Conservation (phyloP, 2,113 vertebrate species). For the Phoxinus phoxinus region DNA sequence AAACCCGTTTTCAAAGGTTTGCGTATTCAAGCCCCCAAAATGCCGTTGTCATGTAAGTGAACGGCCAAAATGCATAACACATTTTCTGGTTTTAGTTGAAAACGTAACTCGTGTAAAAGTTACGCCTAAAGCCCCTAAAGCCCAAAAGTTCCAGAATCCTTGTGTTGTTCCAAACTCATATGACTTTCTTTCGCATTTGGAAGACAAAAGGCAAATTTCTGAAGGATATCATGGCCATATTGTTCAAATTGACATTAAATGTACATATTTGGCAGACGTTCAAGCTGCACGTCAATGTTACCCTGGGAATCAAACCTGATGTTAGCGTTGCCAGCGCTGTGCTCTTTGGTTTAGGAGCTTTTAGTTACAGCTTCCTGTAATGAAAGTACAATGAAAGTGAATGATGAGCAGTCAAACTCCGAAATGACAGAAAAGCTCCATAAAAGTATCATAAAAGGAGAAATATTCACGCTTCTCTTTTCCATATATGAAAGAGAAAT, state of each 20-base stretch:
- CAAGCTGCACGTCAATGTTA: not conserved
- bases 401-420: not conserved
- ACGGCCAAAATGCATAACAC: too few species aligned
- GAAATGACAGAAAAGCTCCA: not conserved
- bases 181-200: not conserved
- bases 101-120: too few species aligned
- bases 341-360: not conserved
- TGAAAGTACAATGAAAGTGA: constrained; percentile 9
- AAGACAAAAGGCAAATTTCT: not conserved
- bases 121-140: too few species aligned
- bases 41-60: too few species aligned
- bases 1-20: too few species aligned
- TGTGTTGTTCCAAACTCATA: not conserved
- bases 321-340: not conserved
- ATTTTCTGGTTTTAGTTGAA: too few species aligned
- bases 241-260: not conserved
- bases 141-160: too few species aligned
- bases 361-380: not conserved
- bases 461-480: not conserved
- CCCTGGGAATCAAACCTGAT: not conserved
- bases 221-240: not conserved
- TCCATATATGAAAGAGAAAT: not conserved
- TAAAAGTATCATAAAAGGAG: not conserved
- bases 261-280: not conserved
- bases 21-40: too few species aligned